Percentiles rank a stretch among this genome's conserved stretches.
These are phyloP conservation scores for Pangasius sanitwongsei DNA, from an alignment of 2,797 vertebrate species.

Conservation along the genomic window DNA sequence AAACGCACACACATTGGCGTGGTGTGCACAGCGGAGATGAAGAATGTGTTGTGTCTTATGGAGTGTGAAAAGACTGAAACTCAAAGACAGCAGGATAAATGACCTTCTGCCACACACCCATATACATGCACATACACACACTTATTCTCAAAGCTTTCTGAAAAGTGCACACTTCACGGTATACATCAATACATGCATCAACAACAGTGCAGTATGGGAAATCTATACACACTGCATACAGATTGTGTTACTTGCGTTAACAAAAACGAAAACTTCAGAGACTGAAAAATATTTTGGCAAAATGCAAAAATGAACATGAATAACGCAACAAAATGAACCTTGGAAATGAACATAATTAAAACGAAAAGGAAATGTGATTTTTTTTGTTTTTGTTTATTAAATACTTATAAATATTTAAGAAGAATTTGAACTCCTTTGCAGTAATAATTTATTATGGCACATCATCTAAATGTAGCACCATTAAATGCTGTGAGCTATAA, in stretches of 20 bases:
- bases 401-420: neutral
- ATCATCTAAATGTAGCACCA: neutral
- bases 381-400: neutral
- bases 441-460: neutral
- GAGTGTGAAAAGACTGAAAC: constrained; percentile 36
- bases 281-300: neutral
- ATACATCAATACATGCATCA: neutral
- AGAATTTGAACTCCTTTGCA: neutral
- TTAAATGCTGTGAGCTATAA: neutral
- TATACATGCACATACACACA: constrained; percentile 39
- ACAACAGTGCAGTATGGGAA: neutral
- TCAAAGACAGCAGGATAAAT: constrained; percentile 35
- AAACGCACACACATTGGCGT: constrained; percentile 9
- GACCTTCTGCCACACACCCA: constrained; percentile 33
- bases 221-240: neutral
- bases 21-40: constrained; percentile 21
- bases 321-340: neutral
- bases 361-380: neutral
- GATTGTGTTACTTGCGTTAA: neutral
- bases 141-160: neutral
- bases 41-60: constrained; percentile 42
- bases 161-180: neutral
- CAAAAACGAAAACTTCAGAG: neutral
- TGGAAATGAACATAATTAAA: neutral
- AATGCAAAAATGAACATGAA: neutral